Evolutionary conservation across 64 coral and sea anemone species (phyloP), one percentile per base, ranked within the genome.

Genomic region (Acropora yongei): DNA sequence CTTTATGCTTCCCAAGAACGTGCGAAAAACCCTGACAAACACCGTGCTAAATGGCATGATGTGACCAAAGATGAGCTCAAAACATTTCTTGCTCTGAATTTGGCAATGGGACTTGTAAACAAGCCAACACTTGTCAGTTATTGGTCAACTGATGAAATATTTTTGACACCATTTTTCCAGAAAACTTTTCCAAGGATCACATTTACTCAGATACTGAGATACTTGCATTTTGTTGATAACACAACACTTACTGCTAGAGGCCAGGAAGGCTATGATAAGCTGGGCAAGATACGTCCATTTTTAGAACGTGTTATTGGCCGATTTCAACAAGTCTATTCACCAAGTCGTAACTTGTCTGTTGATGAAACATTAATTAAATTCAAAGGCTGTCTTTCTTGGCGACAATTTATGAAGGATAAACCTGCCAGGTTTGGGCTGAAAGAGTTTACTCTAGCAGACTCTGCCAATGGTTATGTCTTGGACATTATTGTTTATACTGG

Each of bases 361-460:
- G 89, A 75, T 72, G 46, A 82, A 90, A 82, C 89, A 81, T 60
- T 74, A 47, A 78, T 90, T 42, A 82, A 81, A n/a, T 90, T 90
- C 47, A 90, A 81, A 40, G 78, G 89, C 30, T 65, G 66, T 13
- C 78, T 90, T 41, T 82, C 89, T 72, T 74, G 61, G 6, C 82
- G 78, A 82, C 89, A 90, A 90, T 82, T 82, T 73, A 90, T 76
- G 47, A 90, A 74, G 65, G 66, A 90, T 63, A 90, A 74, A 78
- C 65, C 78, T 72, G 68, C 89, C 49, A 82, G 66, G 71, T 90
- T 81, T 72, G 63, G 76, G 80, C 55, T 91, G 6, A 83, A 83
- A 74, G 46, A 47, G 12, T 91, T 74, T 39, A 61, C 67, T 55
- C 79, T 83, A 40, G 79, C 88, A 80, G 89, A 75, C 9, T 82